A percentile compares a stretch with the other conserved stretches of the same genome.
phyloP scores from a whole-genome alignment of 1,140 invertebrate genomes.

The Atta colombica region DNA sequence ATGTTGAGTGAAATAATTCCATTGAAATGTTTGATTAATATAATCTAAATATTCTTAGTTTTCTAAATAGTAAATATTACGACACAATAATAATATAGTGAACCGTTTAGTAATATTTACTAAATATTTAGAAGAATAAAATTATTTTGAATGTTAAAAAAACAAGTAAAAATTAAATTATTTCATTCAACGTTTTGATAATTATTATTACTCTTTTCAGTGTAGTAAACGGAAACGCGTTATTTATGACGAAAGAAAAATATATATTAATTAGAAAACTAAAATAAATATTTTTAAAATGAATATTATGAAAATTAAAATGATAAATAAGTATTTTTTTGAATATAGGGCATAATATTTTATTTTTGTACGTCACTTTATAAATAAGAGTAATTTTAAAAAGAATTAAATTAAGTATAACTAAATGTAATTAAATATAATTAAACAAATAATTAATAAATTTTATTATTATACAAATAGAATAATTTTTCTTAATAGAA shows the following conservation, averaged over 20 bases:
- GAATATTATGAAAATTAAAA: background rate
- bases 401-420: background rate
- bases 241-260: background rate
- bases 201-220: too few relatives aligned
- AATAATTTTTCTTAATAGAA: background rate
- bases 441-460: background rate
- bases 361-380: background rate
- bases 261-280: background rate
- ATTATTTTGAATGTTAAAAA: too few relatives aligned
- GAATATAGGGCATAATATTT: background rate
- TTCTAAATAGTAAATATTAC: too few relatives aligned
- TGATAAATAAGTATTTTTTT: background rate
- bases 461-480: background rate
- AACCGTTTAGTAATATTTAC: too few relatives aligned
- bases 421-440: background rate
- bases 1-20: too few relatives aligned
- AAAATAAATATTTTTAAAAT: constrained; percentile 8
- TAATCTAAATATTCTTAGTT: too few relatives aligned
- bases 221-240: background rate
- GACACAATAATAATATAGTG: too few relatives aligned
- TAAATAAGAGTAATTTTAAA: background rate
- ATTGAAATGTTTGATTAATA: too few relatives aligned
- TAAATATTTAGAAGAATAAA: too few relatives aligned
- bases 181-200: too few relatives aligned
- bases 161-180: too few relatives aligned